Base-by-base conservation (phyloP, 2,113 vertebrate species). In the Panurus biarmicus region DNA sequence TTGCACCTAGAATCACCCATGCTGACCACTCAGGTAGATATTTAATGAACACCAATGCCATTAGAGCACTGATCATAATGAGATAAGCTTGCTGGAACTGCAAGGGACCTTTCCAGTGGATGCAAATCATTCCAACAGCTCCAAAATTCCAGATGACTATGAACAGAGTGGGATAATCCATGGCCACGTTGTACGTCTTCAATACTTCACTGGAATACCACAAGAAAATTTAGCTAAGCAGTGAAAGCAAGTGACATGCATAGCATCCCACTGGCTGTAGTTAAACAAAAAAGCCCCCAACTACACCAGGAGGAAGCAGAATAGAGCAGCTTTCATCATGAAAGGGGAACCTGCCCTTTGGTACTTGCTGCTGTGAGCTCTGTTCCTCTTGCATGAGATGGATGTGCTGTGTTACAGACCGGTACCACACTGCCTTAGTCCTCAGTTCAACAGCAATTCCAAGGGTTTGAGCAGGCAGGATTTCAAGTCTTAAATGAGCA, bases 11-110 rank as follows among this genome's bases (percentile, higher is more conserved):
- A 95, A 99, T 99, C 97, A 99, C 99, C 99, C 99, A 99, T 7
- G 99, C 98, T 1, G 99, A 99, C 99, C 99, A 99, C 96, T 99
- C 98, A 0, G 99, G 99, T 40, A 99, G 98, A 96, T 99, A 99
- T 76, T 99, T 99, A 97, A 99, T 99, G 98, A 99, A 99, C 93
- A 99, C 98, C 48, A 99, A 96, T 62, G 99, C 99, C 99, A 99
- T 99, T 88, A 99, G 99, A 16, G 99, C 99, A n/a, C 99, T 99
- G 98, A 99, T 99, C 97, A 99, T 98, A 95, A 99, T 99, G 64
- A 99, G 99, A 96, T 99, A 99, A 20, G 98, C 98, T 97, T 99
- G 99, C 96, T 99, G 99, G 83, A 99, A 98, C 94, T 98, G 97
- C 58, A 99, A 97, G 3, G 99, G 99, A 1, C 99, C 99, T 94